Evolutionary conservation across 2,888 invertebrate species (phyloP).

Genomic region (Panzeria rudis): DNA sequence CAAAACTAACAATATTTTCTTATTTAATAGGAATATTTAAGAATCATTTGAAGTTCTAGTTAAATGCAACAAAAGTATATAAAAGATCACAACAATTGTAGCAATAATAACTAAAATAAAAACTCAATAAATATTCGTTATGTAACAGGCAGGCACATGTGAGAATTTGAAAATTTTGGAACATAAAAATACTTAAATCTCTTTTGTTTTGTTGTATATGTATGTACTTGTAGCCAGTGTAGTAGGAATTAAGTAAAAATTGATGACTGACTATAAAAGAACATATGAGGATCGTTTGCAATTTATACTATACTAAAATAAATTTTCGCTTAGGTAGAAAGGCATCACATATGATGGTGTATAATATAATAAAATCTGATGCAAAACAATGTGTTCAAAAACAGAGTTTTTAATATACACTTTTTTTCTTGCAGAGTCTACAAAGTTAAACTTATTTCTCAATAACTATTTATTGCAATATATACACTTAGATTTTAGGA

Average conservation of each 20-base stretch:
- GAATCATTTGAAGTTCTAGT: neutral
- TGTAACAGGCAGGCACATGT: constrained; percentile 50
- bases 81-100: constrained; percentile 49
- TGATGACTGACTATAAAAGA: neutral
- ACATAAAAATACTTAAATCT: neutral
- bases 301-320: too few species aligned
- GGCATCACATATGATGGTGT: too few species aligned
- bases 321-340: too few species aligned
- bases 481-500: constrained; percentile 11
- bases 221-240: neutral
- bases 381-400: too few species aligned
- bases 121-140: constrained; percentile 49
- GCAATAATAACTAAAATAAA: constrained; percentile 27
- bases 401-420: neutral
- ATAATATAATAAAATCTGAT: too few species aligned
- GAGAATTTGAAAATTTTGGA: constrained; percentile 13
- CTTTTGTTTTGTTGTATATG: neutral
- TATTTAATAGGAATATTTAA: neutral
- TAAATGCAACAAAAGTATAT: constrained; percentile 11
- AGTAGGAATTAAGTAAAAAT: neutral
- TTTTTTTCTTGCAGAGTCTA: neutral
- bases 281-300: too few species aligned
- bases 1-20: constrained; percentile 58
- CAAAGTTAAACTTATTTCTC: neutral
- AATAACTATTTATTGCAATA: constrained; percentile 16